Evolutionary conservation across 92 coral and sea anemone species (phyloP).

Genomic region (Heliopora coerulea): DNA sequence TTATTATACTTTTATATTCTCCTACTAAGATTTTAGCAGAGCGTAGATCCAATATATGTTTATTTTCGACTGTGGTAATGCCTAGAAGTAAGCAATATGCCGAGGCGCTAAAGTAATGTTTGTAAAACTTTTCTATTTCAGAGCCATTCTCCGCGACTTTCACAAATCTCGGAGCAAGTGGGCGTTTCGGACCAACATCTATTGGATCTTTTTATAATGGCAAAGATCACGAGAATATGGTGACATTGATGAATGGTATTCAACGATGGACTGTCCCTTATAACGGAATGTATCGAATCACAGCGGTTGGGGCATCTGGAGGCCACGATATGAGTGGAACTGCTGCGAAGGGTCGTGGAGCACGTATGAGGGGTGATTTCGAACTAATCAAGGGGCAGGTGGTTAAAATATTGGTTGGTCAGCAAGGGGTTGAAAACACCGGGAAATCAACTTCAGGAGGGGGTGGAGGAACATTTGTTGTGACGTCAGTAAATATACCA

Average conservation of each 20-base stretch:
- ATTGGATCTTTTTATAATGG: constrained; percentile 40
- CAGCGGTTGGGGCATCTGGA: constrained; percentile 57
- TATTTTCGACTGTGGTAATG: too few relatives aligned
- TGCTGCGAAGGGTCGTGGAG: constrained; percentile 41
- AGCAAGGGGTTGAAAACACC: constrained; percentile 45
- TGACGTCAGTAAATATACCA: constrained; percentile 43
- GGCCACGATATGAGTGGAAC: constrained; percentile 15
- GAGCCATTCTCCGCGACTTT: constrained; percentile 6
- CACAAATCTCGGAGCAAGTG: constrained; percentile 58
- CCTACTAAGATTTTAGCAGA: too few relatives aligned
- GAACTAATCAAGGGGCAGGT: constrained; percentile 38
- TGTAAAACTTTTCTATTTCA: too few relatives aligned
- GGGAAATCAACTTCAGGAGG: constrained; percentile 39
- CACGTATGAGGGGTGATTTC: constrained; percentile 54
- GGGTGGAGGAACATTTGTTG: constrained; percentile 71
- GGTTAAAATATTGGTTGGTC: constrained; percentile 55
- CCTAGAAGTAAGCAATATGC: too few relatives aligned
- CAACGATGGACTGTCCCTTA: constrained; percentile 53
- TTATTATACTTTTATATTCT: too few relatives aligned
- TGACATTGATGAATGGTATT: constrained; percentile 40
- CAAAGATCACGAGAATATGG: constrained; percentile 47
- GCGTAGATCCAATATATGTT: too few relatives aligned
- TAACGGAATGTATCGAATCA: constrained; percentile 45
- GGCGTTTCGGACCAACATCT: constrained; percentile 52
- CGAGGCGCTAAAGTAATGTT: too few relatives aligned